Percentiles rank a stretch among this genome's conserved stretches.
These are phyloP conservation scores for Ptychadena robeensis DNA, from an alignment of 2,797 vertebrate species.

Conservation along the genomic window DNA sequence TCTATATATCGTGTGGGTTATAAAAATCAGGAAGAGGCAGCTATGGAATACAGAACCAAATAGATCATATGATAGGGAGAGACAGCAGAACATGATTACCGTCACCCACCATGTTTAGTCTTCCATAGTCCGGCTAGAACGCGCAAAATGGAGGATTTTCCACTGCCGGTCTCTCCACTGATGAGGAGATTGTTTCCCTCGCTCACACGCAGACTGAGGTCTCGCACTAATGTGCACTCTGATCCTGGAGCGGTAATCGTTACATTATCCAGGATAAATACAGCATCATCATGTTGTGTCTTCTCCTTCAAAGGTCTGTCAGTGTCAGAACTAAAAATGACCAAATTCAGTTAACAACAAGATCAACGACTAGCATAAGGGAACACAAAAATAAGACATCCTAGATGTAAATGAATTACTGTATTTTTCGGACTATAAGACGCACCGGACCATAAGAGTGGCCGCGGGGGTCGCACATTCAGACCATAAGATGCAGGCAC, in stretches of 20 bases:
- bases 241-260: constrained; percentile 84
- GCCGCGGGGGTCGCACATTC: too few relatives aligned
- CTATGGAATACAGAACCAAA: too few relatives aligned
- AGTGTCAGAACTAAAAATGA: neutral
- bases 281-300: constrained; percentile 73
- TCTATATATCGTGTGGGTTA: too few relatives aligned
- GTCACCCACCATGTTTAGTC: constrained; percentile 79
- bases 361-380: too few relatives aligned
- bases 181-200: constrained; percentile 87
- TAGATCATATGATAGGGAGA: neutral
- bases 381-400: too few relatives aligned
- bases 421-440: too few relatives aligned
- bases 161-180: constrained; percentile 93
- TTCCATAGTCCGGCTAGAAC: constrained; percentile 91
- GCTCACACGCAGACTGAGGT: constrained; percentile 85
- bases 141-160: constrained; percentile 92
- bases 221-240: constrained; percentile 85
- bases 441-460: too few relatives aligned
- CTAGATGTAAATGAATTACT: too few relatives aligned
- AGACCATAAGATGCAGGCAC: too few relatives aligned
- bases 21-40: too few relatives aligned
- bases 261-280: constrained; percentile 85
- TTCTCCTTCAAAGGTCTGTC: constrained; percentile 70
- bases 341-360: neutral
- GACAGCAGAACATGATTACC: neutral